phyloP scores from a whole-genome alignment of 2,113 vertebrate species.

The Antechinus flavipes region DNA sequence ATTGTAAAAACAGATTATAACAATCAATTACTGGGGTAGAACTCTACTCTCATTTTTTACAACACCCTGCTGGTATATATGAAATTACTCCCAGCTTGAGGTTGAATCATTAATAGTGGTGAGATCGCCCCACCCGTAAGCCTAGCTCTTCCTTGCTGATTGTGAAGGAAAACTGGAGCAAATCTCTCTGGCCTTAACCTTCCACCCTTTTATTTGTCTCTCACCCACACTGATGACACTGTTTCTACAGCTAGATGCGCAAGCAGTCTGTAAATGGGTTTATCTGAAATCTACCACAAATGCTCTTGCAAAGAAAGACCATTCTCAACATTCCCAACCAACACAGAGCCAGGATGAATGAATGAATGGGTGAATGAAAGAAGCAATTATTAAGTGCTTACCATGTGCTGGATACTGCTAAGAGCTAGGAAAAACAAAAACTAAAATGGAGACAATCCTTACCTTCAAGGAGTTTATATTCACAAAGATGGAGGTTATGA shows the following conservation, averaged over 20 bases:
- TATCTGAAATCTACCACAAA: neutral
- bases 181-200: neutral
- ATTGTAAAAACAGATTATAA: neutral
- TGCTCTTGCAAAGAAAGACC: neutral
- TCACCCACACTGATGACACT: neutral
- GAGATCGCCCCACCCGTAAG: neutral
- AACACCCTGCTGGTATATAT: neutral
- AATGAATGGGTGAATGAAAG: neutral
- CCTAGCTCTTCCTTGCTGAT: neutral
- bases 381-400: neutral
- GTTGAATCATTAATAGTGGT: neutral
- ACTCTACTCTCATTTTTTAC: neutral
- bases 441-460: neutral
- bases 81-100: neutral
- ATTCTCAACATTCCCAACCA: neutral
- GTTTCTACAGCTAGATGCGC: neutral
- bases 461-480: neutral
- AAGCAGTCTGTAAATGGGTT: neutral
- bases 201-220: neutral
- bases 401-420: neutral
- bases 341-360: neutral
- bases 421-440: neutral
- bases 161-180: neutral
- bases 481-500: neutral
- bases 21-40: neutral